Evolutionary conservation across 2,113 vertebrate species (phyloP), one percentile per base, ranked within the genome.

Genomic region (Amphiprion percula): DNA sequence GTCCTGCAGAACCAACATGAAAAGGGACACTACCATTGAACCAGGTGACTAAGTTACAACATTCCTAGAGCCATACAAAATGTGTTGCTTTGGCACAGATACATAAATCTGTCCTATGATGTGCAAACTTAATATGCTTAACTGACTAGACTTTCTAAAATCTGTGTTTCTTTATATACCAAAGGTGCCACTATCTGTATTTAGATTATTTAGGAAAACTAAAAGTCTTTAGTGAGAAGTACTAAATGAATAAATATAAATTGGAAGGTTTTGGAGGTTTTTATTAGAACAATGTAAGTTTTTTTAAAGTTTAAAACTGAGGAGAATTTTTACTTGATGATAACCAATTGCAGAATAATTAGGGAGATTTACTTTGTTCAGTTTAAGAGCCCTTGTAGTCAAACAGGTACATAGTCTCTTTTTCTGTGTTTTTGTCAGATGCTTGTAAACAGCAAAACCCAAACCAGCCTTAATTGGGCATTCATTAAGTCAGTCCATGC

Each of bases 391-490:
- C 19, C 10, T 41, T 58, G 17, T 5, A 15, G 53, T 74, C 19
- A 59, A 49, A 62, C 10, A 21, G 23, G 49, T 37, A 49, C 67
- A 59, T 23, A 1, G 62, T 54, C 56, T 53, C 76, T 63, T 81
- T 30, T 28, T 41, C 10, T 39, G 5, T 74, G 55, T 81, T 71
- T 76, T 71, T 79, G 67, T 55, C 59, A 61, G 74, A 64, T 74
- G 60, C 12, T 63, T 56, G 64, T 76, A 69, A 84, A 81, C 24
- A 86, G 46, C 46, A 64, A 12, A 49, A 68, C 65, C 80, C 75
- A 78, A 74, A 71, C 76, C 60, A 74, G 49, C 60, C 46, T 74
- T 80, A 80, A 87, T 72, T 83, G 69, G 77, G 70, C 60, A 16
- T 77, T 70, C 68, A 79, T 82, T 76, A 73, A 70, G 70, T 75